phyloP scores from a whole-genome alignment of 2,888 invertebrate species.

The Pristionchus maxplancki region DNA sequence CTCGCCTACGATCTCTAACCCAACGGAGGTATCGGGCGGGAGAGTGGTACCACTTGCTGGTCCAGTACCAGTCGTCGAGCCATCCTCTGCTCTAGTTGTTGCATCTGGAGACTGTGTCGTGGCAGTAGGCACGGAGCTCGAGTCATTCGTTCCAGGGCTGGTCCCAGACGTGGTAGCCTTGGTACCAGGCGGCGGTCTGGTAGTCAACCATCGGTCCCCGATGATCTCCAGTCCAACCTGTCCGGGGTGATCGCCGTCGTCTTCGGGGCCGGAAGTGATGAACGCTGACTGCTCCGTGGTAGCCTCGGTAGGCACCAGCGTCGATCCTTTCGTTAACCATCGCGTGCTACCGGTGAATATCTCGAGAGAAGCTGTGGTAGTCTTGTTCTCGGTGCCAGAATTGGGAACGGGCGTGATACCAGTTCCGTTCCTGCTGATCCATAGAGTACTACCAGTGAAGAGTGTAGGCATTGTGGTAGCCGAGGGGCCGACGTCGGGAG shows the following conservation, averaged over 20 bases:
- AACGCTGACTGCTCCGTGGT: background rate
- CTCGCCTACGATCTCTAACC: constrained; percentile 9
- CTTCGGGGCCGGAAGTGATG: background rate
- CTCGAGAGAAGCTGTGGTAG: background rate
- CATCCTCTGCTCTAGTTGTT: too few species aligned
- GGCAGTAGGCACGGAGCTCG: background rate
- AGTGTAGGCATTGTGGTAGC: too few species aligned
- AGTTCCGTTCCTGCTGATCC: too few species aligned
- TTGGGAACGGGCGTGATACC: too few species aligned
- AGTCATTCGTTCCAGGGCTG: background rate
- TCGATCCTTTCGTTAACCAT: background rate
- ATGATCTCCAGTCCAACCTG: constrained; percentile 12
- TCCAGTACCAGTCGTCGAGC: background rate
- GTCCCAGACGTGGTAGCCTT: background rate
- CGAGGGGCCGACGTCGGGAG: too few species aligned
- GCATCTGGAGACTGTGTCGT: background rate
- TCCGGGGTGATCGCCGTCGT: background rate
- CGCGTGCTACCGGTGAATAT: background rate
- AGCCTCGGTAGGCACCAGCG: background rate
- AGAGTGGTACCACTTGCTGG: background rate
- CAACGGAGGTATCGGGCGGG: background rate
- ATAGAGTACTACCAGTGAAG: too few species aligned
- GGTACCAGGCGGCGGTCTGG: background rate
- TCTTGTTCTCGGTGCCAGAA: background rate
- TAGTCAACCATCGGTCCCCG: background rate